phyloP scores from a whole-genome alignment of 2,797 vertebrate species.

The Enteromius fasciolatus region DNA sequence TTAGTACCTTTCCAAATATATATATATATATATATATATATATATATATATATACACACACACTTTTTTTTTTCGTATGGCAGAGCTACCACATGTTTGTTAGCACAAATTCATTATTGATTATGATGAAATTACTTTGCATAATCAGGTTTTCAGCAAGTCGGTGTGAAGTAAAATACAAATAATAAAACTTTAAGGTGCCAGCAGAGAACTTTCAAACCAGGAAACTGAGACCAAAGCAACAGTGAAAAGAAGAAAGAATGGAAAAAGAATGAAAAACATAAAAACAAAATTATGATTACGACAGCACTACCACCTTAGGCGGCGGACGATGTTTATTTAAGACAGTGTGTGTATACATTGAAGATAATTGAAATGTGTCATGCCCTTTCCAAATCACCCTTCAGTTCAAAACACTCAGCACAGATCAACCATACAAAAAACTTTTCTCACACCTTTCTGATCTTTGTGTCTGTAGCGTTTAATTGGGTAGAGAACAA shows the following conservation, averaged over 20 bases:
- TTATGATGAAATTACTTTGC: not conserved
- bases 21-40: too few relatives aligned
- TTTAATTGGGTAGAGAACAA: conserved; percentile 42
- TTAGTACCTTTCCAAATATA: too few relatives aligned
- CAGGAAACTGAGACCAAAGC: not conserved
- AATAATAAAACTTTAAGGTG: not conserved
- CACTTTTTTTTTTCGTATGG: too few relatives aligned
- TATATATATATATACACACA: too few relatives aligned
- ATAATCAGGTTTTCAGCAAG: not conserved
- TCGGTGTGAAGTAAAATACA: not conserved
- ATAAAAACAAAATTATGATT: not conserved
- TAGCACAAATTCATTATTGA: not conserved
- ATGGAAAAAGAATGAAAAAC: not conserved
- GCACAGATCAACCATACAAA: conserved; percentile 10
- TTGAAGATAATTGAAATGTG: not conserved
- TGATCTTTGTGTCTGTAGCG: conserved; percentile 18
- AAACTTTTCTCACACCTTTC: conserved; percentile 23
- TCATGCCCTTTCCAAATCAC: not conserved
- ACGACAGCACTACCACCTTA: not conserved
- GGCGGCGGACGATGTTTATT: conserved; percentile 1
- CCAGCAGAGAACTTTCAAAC: not conserved
- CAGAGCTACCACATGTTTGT: not conserved
- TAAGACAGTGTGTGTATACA: too few relatives aligned
- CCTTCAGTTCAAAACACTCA: not conserved
- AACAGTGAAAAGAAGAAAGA: not conserved